These are phyloP conservation scores for Poeciliopsis retropinna DNA, from an alignment of 2,113 vertebrate species.

Conservation along the genomic window DNA sequence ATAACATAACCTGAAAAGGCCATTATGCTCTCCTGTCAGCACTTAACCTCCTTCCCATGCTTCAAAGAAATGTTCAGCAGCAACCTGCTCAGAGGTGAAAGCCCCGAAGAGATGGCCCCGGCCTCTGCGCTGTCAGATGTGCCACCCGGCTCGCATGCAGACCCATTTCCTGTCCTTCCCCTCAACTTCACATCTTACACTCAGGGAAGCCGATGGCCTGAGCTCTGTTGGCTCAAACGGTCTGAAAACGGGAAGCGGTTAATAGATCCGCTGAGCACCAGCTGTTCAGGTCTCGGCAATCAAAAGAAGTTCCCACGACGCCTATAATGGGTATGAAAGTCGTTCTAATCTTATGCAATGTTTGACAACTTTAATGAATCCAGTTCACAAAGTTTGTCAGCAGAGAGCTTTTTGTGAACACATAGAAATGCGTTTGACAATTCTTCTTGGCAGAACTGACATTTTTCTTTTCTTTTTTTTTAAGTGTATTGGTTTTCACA, in stretches of 20 bases:
- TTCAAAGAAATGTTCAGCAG: constrained; percentile 59
- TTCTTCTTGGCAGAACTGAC: background rate
- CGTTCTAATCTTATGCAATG: background rate
- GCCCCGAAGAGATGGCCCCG: constrained; percentile 19
- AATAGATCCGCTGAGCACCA: constrained; percentile 25
- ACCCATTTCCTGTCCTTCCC: constrained; percentile 28
- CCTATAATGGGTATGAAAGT: background rate
- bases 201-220: constrained; percentile 16
- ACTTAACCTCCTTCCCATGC: constrained; percentile 56
- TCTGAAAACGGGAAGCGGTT: constrained; percentile 28
- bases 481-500: background rate
- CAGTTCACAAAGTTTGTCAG: background rate
- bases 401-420: background rate
- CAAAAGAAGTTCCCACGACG: background rate
- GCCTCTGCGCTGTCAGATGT: constrained; percentile 26
- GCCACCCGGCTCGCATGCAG: constrained; percentile 27
- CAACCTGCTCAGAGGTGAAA: constrained; percentile 42
- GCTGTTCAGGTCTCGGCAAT: constrained; percentile 13
- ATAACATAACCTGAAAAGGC: constrained; percentile 46
- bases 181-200: constrained; percentile 15
- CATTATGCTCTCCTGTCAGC: constrained; percentile 51
- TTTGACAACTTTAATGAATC: background rate
- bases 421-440: background rate
- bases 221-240: constrained; percentile 13
- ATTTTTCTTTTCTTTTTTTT: background rate